Evolutionary conservation across 2,113 vertebrate species (phyloP).

Genomic region (Fregata magnificens): DNA sequence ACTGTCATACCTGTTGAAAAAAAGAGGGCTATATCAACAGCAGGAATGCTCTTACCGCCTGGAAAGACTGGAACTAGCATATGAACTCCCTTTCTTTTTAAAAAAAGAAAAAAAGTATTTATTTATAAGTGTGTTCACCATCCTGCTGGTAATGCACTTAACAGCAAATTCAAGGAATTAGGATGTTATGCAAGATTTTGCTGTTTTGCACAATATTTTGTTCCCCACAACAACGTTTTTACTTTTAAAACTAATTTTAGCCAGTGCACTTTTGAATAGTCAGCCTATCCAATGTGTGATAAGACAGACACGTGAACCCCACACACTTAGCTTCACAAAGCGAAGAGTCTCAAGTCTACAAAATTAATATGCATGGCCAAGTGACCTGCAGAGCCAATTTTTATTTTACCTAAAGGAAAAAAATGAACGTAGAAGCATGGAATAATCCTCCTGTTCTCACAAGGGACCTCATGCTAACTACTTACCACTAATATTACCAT

Average conservation of each 20-base stretch:
- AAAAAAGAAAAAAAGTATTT: neutral
- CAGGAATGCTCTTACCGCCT: conserved; percentile 53
- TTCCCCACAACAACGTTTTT: neutral
- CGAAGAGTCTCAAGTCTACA: neutral
- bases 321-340: neutral
- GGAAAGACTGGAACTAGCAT: conserved; percentile 38
- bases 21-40: conserved; percentile 72
- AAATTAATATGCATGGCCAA: neutral
- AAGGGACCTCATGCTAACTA: neutral
- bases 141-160: conserved; percentile 12
- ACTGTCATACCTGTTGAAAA: conserved; percentile 72
- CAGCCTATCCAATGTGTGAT: neutral
- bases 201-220: neutral
- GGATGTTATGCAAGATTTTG: neutral
- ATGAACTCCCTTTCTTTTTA: neutral
- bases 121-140: neutral
- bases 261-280: neutral
- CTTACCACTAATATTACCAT: neutral
- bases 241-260: neutral
- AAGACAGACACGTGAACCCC: neutral
- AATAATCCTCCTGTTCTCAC: neutral
- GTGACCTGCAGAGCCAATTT: neutral
- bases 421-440: neutral
- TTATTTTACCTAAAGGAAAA: neutral
- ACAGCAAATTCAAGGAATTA: neutral